Conservation (phyloP, 2,888 invertebrate species). For the Chymomyza caudatula region DNA sequence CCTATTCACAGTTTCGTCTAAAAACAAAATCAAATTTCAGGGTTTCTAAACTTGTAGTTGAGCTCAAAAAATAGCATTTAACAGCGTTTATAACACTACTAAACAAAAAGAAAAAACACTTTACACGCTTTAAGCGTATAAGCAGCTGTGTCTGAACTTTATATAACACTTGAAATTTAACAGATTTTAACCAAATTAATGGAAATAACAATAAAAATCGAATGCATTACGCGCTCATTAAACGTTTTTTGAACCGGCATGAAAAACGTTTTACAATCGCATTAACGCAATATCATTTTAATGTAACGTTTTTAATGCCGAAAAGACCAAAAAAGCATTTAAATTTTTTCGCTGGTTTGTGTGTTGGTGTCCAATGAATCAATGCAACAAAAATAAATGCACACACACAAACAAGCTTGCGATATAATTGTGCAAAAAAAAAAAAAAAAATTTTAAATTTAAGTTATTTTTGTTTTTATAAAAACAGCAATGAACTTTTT, state of each 20-base stretch:
- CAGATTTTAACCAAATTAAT: neutral
- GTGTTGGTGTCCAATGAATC: neutral
- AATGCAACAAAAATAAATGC: conserved; percentile 2
- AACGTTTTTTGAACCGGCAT: conserved; percentile 50
- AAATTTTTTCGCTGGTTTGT: neutral
- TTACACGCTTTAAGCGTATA: neutral
- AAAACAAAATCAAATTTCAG: no score
- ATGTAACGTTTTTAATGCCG: neutral
- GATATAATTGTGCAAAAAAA: neutral
- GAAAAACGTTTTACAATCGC: conserved; percentile 1
- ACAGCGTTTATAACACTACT: neutral
- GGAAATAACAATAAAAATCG: neutral
- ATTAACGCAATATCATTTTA: conserved; percentile 5
- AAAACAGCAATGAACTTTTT: conserved; percentile 8
- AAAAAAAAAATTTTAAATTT: neutral
- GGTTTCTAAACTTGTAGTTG: no score
- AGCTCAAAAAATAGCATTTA: no score
- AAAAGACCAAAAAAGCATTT: neutral
- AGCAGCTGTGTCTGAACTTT: neutral
- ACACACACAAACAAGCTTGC: neutral
- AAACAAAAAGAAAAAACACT: neutral
- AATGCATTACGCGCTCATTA: conserved; percentile 41
- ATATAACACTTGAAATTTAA: neutral
- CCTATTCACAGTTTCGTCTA: no score
- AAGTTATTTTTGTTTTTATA: neutral